Evolutionary conservation across 92 coral and sea anemone genomes (phyloP), one percentile per base, ranked within the genome.

Genomic region (Galaxea fascicularis): DNA sequence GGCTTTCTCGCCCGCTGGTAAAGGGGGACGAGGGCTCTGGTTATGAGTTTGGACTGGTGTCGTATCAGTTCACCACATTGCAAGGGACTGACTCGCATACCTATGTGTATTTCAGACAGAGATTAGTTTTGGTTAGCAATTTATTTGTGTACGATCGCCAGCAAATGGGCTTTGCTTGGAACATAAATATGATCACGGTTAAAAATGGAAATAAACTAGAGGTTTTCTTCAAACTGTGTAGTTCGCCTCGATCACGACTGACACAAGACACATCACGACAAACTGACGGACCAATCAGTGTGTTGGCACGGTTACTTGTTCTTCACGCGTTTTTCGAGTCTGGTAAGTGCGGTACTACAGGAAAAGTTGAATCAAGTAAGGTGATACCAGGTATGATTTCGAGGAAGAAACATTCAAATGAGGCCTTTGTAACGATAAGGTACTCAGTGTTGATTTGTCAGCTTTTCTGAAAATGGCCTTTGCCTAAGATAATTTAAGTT

Each of bases 211-310:
- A 82, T 82, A 82, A 82, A 82, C 73, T 70, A 82, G 78, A 82
- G 86, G 86, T 82, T 82, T 82, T 82, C 86, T 82, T 82, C 86
- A 82, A 41, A 54, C 69, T 82, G 86, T 82, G 86, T 82, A 24
- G 66, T 60, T 60, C 86, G 78, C 67, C 69, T 80, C 77, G 58
- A 72, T 80, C 85, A 69, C 58, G 56, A 56, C 65, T 80, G 70
- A 21, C 45, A 29, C 54, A 64, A 29, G 84, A 66, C 75, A 53
- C 59, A 63, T 26, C 71, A 25, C 28, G 84, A 79, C 74, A 51
- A 67, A 51, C 24, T n/a, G 71, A 35, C 41, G 41, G 41, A 35
- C 41, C 6, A 24, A 14, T 28, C 14, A 27, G 39, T 21, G 17
- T 49, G 56, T 15, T 49, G 56, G 45, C 68, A 1, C 69, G 25